Base-by-base conservation (phyloP, 1,140 invertebrate species). In the Drosophila ironensis region DNA sequence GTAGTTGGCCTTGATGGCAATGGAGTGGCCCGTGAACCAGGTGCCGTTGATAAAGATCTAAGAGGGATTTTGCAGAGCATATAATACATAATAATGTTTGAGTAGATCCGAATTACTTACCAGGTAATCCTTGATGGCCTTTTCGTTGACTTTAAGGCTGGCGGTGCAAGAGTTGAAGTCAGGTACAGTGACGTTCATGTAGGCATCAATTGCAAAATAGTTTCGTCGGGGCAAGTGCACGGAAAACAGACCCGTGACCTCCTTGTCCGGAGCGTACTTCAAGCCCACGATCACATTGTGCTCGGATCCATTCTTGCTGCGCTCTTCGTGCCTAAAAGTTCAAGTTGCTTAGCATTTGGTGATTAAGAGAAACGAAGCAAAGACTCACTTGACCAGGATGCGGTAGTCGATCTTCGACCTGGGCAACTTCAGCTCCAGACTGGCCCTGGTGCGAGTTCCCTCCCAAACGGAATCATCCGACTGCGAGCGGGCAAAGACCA, bases 1-100 rank as follows among this genome's bases (percentile, higher is more conserved):
- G 72, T 96, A 96, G 4, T 93, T 91, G 1, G 94, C 95, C 33
- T 92, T 92, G 0, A 93, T 90, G 3, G 92, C 92, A 19, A 94
- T 91, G 30, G 93, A 95, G 45, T 95, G 93, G 1, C 94, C 94
- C 51, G 94, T 95, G 76, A 96, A 96, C 95, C 95, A 96, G 0
- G 93, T 92, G 0, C 94, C 94, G 2, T 92, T 90, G 22, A 95
- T 91, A 33, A 94, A 93, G 3, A 95, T 82, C 91, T 94, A 64
- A 14, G 6, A 37, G 12, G 5, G 4, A 14, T 14, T 27, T 27
- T 27, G 8, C 0, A 27, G 25, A 7, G n/a, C 25, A n/a, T 27
- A 1, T 7, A 33, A 9, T 22, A 22, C 2, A 3, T 22, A 22
- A 22, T 3, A 22, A 5, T 3, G 20, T 22, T 22, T 22, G 7